Conservation (phyloP, 1,140 invertebrate species). For the Panagrolaimus sp. region DNA sequence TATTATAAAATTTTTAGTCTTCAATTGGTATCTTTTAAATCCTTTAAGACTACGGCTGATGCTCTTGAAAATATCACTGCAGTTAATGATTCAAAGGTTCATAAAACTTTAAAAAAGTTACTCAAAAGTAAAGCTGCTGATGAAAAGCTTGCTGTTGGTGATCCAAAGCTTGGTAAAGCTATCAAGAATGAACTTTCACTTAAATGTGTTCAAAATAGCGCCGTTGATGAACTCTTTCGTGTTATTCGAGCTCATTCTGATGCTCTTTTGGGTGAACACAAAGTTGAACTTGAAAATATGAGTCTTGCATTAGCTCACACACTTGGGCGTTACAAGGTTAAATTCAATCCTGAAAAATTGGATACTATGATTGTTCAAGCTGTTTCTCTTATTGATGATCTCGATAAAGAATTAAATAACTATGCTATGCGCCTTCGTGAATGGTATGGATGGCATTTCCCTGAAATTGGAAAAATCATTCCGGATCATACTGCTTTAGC, state of each 20-base stretch:
- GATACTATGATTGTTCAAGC: constrained; percentile 99
- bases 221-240: constrained; percentile 85
- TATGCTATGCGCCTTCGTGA: constrained; percentile 90
- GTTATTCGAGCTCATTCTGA: constrained; percentile 88
- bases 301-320: constrained; percentile 91
- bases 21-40: constrained; percentile 53
- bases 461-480: constrained; percentile 91
- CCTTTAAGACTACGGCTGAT: constrained; percentile 53
- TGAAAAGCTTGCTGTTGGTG: constrained; percentile 84
- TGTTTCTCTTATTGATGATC: constrained; percentile 78
- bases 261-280: constrained; percentile 75
- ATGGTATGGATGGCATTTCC: constrained; percentile 99
- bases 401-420: constrained; percentile 98
- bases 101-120: constrained; percentile 81
- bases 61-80: constrained; percentile 72
- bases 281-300: constrained; percentile 90
- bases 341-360: constrained; percentile 85
- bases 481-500: constrained; percentile 86
- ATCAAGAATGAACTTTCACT: constrained; percentile 70
- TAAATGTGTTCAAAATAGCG: constrained; percentile 77
- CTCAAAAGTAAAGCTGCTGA: constrained; percentile 78
- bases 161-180: constrained; percentile 83
- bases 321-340: constrained; percentile 79
- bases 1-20: constrained; percentile 33
- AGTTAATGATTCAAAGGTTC: constrained; percentile 87